Evolutionary conservation across 2,888 invertebrate genomes (phyloP), one percentile per base, ranked within the genome.

Genomic region (Tetramorium bicarinatum): DNA sequence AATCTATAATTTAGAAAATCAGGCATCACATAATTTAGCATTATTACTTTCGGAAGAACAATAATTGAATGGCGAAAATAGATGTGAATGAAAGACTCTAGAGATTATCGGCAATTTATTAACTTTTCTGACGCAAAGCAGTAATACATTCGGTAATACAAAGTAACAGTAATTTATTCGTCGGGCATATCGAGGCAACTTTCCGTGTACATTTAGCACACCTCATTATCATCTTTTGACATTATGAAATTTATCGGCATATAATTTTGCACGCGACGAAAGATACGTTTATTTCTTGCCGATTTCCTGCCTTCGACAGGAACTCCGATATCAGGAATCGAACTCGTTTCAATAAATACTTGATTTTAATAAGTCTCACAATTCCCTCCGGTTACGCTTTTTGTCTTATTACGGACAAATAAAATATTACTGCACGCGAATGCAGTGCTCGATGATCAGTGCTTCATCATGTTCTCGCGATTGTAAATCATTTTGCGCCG

Each of bases 401-500:
- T 61, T 25, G 29, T 71, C 18, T 62, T 47, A 34, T 76, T 21
- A 25, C 18, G 29, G 47, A 15, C 18, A 34, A 56, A 41, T 2
- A 4, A 21, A 15, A 25, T 38, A 49, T 49, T 18, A 25, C 25
- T 41, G 9, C 2, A 11, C 59, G 44, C 25, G 54, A 77, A 52
- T 3, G 29, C 62, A 0, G 47, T 4, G 38, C 8, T 59, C 62
- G 56, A 81, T 76, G 81, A 41, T 69, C n/a, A n/a, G n/a, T n/a
- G n/a, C n/a, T n/a, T n/a, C n/a, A n/a, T n/a, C 38, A 34, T 25
- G 44, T 44, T 64, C 34, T 64, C 56, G 62, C 62, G 71, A 76
- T 83, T 52, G 52, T 74, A 41, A 80, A 52, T 62, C 38, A 29
- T 49, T 34, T 34, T 49, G 66, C 80, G 41, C 34, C 75, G 85